A percentile compares a stretch with the other conserved stretches of the same genome.
phyloP scores from a whole-genome alignment of 1,140 invertebrate species.

The Pogonomyrmex barbatus region DNA sequence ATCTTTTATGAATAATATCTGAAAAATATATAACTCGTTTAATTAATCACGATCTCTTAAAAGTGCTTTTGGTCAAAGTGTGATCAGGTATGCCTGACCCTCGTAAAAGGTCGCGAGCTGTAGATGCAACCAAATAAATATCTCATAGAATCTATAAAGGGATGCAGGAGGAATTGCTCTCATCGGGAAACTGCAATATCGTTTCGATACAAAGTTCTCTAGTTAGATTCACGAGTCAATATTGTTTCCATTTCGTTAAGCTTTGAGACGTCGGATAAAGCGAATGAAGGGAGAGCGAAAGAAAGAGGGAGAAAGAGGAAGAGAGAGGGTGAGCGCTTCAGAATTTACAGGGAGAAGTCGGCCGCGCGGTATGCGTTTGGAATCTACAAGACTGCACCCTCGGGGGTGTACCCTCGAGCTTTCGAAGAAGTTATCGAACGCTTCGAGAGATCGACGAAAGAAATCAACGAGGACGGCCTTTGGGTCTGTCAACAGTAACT shows the following conservation, averaged over 20 bases:
- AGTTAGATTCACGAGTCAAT: slow-evolving; percentile 59
- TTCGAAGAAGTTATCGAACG: slow-evolving; percentile 62
- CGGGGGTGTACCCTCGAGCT: slow-evolving; percentile 45
- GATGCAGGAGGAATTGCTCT: slow-evolving; percentile 27
- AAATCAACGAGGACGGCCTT: slow-evolving; percentile 20
- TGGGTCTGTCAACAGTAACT: slow-evolving; percentile 59
- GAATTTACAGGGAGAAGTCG: slow-evolving; percentile 14
- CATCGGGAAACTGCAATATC: slow-evolving; percentile 48
- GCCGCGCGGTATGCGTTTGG: slow-evolving; percentile 16
- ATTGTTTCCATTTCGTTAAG: slow-evolving; percentile 63
- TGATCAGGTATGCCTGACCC: not conserved
- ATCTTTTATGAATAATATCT: not conserved
- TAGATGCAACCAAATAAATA: slow-evolving; percentile 27
- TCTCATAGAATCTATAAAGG: slow-evolving; percentile 42
- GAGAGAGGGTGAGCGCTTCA: not conserved
- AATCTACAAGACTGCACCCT: slow-evolving; percentile 44
- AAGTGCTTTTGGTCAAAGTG: not conserved
- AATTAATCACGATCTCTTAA: not conserved
- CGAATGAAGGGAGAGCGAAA: slow-evolving; percentile 17
- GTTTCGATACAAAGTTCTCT: slow-evolving; percentile 57
- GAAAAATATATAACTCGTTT: not conserved
- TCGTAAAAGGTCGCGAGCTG: not conserved
- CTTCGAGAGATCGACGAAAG: slow-evolving; percentile 47
- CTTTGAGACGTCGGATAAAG: slow-evolving; percentile 38
- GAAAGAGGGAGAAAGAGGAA: not conserved